Conservation (phyloP, 2,888 invertebrate genomes). For the Epinotia bilunana region DNA sequence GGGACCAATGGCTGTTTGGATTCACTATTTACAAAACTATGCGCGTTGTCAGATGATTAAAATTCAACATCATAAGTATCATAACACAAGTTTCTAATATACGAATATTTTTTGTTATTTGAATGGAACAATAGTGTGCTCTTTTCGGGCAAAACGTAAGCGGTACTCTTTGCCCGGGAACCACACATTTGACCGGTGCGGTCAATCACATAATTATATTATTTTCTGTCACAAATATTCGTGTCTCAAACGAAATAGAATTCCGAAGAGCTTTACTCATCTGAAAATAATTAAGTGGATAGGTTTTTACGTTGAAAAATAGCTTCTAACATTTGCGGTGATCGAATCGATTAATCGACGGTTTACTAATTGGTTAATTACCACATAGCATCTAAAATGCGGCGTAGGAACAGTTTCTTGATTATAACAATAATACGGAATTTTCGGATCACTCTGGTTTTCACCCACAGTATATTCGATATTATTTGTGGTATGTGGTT, state of each 20-base stretch:
- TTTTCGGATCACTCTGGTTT: slow-evolving; percentile 17
- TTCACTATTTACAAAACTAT: background rate
- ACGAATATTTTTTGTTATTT: too few species aligned
- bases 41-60: background rate
- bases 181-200: too few species aligned
- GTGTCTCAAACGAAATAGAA: slow-evolving; percentile 29
- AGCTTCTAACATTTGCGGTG: slow-evolving; percentile 31
- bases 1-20: too few species aligned
- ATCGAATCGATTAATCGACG: slow-evolving; percentile 18
- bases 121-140: too few species aligned
- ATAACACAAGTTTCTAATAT: too few species aligned
- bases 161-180: too few species aligned
- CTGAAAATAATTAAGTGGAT: slow-evolving; percentile 30
- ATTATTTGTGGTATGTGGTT: slow-evolving; percentile 18
- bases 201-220: background rate
- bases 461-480: slow-evolving; percentile 7
- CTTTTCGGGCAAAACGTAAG: too few species aligned
- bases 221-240: background rate
- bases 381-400: slow-evolving; percentile 11
- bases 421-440: slow-evolving; percentile 24
- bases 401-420: slow-evolving; percentile 18
- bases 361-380: slow-evolving; percentile 34
- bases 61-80: background rate
- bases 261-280: slow-evolving; percentile 19
- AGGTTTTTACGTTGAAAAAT: slow-evolving; percentile 33